Conservation (phyloP, 2,888 invertebrate species). For the Pocota personata region DNA sequence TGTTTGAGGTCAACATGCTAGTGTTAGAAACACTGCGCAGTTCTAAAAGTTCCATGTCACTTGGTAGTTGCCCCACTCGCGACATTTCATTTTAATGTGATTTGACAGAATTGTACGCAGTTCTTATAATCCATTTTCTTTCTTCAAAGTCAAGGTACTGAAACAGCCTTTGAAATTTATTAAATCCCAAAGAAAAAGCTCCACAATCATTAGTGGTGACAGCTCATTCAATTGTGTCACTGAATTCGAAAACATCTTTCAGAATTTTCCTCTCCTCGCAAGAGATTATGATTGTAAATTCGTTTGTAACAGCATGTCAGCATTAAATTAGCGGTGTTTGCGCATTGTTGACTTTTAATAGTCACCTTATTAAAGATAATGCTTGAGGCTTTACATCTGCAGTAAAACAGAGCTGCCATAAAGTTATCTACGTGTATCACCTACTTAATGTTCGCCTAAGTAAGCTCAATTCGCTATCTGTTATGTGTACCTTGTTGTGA, state of each 20-base stretch:
- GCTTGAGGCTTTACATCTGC: background rate
- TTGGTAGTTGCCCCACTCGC: background rate
- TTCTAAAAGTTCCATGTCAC: background rate
- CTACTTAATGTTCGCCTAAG: background rate
- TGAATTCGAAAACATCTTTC: background rate
- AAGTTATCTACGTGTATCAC: background rate
- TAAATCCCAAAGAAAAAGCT: background rate
- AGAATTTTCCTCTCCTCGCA: background rate
- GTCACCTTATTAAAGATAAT: background rate
- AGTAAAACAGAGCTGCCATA: background rate
- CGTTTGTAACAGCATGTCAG: background rate
- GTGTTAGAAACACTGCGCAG: background rate
- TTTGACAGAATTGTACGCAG: too few species aligned
- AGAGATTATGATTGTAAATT: background rate
- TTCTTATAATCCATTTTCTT: too few species aligned
- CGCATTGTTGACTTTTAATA: background rate
- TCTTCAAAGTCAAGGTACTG: background rate
- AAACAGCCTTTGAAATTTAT: background rate
- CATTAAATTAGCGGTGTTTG: slow-evolving; percentile 10
- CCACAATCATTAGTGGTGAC: background rate
- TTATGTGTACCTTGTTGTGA: background rate
- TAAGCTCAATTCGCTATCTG: background rate
- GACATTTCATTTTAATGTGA: too few species aligned
- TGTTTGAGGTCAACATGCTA: background rate
- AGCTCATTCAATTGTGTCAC: background rate